Base-by-base conservation (phyloP, 2,113 vertebrate species). In the Tretioscincus oriximinensis region DNA sequence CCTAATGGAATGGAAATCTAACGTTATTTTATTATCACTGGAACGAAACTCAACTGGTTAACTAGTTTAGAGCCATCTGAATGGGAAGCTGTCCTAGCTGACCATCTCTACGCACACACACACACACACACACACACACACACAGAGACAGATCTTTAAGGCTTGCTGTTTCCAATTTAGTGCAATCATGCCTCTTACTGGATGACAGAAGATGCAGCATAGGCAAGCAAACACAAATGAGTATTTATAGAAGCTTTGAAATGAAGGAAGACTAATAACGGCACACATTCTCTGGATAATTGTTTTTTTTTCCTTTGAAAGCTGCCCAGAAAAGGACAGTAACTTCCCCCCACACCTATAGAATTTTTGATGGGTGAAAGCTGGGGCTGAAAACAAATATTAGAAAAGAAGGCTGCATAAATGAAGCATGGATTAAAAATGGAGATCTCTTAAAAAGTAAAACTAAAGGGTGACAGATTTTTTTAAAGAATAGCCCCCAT, bases 121-220 rank as follows among this genome's bases (percentile, higher is more conserved):
- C 35, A 49, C 20, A 41, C 45, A 54, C 49, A 92, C 18, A 63
- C 18, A 80, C 18, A 49, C 10, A 49, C 35, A 49, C 20, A n/a
- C 45, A 54, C 49, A 92, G 93, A 94, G 5, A 76, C 74, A 86
- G 70, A 93, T 91, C 89, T 91, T 85, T 91, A 88, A 82, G 91
- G 91, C 85, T 92, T 95, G 92, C 93, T 95, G 95, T 93, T 95
- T 95, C 92, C 93, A 95, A 94, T 95, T 95, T 95, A 95, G 92
- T 85, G 88, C 92, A 94, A 95, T 95, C 93, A 96, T 95, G 94
- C 95, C 94, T 96, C 95, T 95, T 92, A 93, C 95, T 95, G 94
- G 95, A 88, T 91, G 92, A 87, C 92, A 92, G 91, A 86, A 94
- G 93, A 89, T 94, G 94, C 90, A 93, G 94, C 94, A 95, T 91